phyloP scores from a whole-genome alignment of 2,888 invertebrate genomes.

The Spialia ferax region DNA sequence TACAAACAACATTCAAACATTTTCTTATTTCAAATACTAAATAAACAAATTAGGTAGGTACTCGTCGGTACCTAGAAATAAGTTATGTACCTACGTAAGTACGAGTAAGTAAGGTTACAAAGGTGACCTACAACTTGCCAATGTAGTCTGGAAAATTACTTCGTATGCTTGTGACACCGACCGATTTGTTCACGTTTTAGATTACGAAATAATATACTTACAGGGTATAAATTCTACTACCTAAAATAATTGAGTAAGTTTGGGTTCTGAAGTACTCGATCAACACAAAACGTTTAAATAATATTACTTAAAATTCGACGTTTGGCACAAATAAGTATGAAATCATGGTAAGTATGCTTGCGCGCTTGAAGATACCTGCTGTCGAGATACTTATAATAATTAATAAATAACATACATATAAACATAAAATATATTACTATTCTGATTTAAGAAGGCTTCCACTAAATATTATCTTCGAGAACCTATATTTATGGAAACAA shows the following conservation, averaged over 20 bases:
- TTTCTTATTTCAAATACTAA: background rate
- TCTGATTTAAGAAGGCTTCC: background rate
- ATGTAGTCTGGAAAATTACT: slow-evolving; percentile 17
- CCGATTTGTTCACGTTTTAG: slow-evolving; percentile 3
- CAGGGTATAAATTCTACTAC: background rate
- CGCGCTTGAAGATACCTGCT: no score
- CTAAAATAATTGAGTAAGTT: background rate
- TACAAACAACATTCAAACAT: background rate
- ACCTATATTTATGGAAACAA: background rate
- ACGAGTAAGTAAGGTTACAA: background rate
- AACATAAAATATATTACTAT: background rate
- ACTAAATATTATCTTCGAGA: background rate
- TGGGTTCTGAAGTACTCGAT: background rate
- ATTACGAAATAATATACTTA: background rate
- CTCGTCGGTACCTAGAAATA: background rate
- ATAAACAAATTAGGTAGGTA: background rate
- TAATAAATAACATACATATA: no score
- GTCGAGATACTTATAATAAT: no score
- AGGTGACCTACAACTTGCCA: slow-evolving; percentile 10
- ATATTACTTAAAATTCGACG: no score
- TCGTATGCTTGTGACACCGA: slow-evolving; percentile 10
- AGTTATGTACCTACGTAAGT: no score
- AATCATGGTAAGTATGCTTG: no score
- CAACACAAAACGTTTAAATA: no score
- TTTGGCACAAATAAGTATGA: no score